phyloP scores from a whole-genome alignment of 2,797 vertebrate species.

The Pteronotus mesoamericanus region DNA sequence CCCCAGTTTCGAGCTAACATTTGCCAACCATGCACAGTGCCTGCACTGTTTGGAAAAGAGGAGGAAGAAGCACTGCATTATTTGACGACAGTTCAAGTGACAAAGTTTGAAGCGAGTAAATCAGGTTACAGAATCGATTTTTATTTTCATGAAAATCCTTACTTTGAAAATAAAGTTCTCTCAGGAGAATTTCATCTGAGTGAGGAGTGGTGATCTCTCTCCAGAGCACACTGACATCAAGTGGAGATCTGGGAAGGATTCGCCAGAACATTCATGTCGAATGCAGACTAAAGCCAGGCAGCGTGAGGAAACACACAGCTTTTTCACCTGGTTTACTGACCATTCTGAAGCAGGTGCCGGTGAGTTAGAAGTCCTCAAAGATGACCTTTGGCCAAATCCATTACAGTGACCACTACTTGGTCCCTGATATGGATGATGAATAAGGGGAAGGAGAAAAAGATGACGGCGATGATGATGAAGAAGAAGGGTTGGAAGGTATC shows the following conservation, averaged over 20 bases:
- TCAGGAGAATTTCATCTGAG: background rate
- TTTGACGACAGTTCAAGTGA: conserved; percentile 98
- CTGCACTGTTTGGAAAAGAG: conserved; percentile 97
- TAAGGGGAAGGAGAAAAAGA: background rate
- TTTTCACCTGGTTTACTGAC: too few species aligned
- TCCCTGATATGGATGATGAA: background rate
- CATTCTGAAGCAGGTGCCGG: too few species aligned
- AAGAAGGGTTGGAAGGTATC: background rate
- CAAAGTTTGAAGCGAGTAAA: conserved; percentile 99
- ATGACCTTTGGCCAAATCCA: background rate
- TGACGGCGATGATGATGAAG: background rate
- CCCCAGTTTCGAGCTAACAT: background rate
- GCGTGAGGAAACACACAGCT: too few species aligned
- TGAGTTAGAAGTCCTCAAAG: conserved; percentile 62
- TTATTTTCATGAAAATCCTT: conserved; percentile 99
- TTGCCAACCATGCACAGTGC: conserved; percentile 84
- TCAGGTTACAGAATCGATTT: conserved; percentile 99
- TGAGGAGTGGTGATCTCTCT: background rate
- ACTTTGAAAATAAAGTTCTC: conserved; percentile 94
- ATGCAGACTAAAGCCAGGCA: background rate
- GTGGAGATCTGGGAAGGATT: background rate
- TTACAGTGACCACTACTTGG: background rate
- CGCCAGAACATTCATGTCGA: background rate
- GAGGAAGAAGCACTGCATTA: conserved; percentile 99
- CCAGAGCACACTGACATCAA: background rate